Conservation (phyloP, 2,797 vertebrate genomes). For the Sitta carolinensis region DNA sequence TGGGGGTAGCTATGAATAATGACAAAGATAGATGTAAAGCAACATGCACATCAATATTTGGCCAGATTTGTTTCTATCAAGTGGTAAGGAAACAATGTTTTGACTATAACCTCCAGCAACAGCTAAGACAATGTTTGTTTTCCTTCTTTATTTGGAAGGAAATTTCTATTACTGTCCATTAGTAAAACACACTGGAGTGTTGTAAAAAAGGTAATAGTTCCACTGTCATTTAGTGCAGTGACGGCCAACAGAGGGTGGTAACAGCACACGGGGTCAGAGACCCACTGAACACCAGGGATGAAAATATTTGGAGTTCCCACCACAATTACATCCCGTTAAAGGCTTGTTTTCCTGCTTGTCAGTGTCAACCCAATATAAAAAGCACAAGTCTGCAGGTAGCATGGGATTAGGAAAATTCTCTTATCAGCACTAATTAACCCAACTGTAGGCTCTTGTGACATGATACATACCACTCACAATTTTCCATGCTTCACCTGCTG, state of each 20-base stretch:
- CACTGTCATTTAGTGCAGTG: background rate
- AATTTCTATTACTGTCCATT: conserved; percentile 1
- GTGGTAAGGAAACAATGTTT: conserved; percentile 49
- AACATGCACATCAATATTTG: conserved; percentile 60
- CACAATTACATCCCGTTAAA: background rate
- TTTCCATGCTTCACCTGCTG: background rate
- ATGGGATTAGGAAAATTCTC: background rate
- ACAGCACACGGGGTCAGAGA: background rate
- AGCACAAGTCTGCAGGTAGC: background rate
- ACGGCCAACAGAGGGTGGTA: background rate
- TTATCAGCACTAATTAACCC: background rate
- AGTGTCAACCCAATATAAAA: background rate
- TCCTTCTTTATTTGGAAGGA: background rate
- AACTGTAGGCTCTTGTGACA: background rate
- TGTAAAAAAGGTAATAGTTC: background rate
- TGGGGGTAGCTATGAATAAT: conserved; percentile 39
- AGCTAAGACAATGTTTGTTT: conserved; percentile 42
- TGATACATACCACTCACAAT: background rate
- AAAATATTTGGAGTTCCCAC: background rate
- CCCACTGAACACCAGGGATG: background rate
- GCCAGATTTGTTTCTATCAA: conserved; percentile 48
- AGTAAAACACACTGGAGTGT: background rate
- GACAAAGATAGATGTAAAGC: conserved; percentile 37
- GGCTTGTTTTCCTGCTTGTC: background rate
- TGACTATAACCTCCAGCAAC: conserved; percentile 46